Evolutionary conservation across 2,797 vertebrate genomes (phyloP), one percentile per base, ranked within the genome.

Genomic region (Cuculus canorus): DNA sequence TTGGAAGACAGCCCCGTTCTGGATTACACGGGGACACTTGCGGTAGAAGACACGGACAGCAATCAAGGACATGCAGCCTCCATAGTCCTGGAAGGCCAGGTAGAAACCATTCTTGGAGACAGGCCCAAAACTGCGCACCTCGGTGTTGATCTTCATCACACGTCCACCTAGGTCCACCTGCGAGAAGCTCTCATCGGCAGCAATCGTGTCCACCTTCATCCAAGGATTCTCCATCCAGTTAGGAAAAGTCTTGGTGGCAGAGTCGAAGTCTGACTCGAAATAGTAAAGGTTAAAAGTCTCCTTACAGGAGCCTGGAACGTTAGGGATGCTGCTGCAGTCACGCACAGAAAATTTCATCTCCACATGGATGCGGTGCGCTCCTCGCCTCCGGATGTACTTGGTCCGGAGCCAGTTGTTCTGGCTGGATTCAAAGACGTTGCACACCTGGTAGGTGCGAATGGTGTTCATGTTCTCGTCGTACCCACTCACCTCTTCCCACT

Each of bases 401-500:
- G 99, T 99, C 75, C 99, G 98, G 6, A 99, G 98, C 99, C 99
- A 99, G 98, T 99, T 99, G 97, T 99, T 99, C 96, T 99, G 99
- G 98, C 97, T 99, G 86, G 98, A 98, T 6, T 99, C 98, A 11
- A 99, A 99, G 89, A 99, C 99, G 3, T 99, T 99, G 97, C 99
- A 99, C 41, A 99, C 99, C 97, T 99, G 99, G 97, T 99, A 99
- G 5, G 99, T 99, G 64, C 99, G 98, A 92, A 99, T 99, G 1
- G 99, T 99, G 98, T 99, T 99, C 99, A 99, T 99, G 97, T 99
- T 98, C 97, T 99, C 99, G 0, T 99, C 99, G 17, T 99, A 99
- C 64, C 99, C 99, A 0, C 99, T 99, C 93, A 99, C 99, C 95
- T 99, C 99, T 97, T 99, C 99, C 99, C 99, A 99, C 99, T 99